Percentiles rank a stretch among this genome's conserved stretches.
phyloP scores from a whole-genome alignment of 2,113 vertebrate genomes.

The Chloropsis cyanopogon region DNA sequence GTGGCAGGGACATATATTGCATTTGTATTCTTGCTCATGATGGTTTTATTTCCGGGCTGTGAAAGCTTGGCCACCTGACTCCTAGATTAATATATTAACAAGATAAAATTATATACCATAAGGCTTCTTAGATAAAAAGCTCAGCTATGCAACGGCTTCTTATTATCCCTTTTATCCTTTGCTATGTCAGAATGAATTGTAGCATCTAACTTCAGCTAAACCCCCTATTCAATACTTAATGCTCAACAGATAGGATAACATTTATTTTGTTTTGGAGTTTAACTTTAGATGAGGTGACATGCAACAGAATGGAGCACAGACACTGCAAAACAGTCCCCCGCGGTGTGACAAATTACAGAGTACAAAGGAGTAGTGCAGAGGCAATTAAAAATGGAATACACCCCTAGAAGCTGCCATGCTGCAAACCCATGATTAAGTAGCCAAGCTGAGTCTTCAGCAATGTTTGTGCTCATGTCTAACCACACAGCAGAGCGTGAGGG shows the following conservation, averaged over 20 bases:
- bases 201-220: neutral
- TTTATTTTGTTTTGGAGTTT: neutral
- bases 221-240: neutral
- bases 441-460: neutral
- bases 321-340: neutral
- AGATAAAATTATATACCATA: neutral
- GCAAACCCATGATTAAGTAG: neutral
- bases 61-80: neutral
- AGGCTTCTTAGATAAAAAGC: neutral
- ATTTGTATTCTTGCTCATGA: neutral
- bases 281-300: neutral
- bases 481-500: neutral
- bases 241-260: neutral
- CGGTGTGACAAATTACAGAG: neutral
- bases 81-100: neutral
- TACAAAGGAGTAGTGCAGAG: neutral
- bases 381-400: neutral
- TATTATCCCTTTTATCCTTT: neutral
- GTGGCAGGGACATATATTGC: neutral
- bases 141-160: neutral
- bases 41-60: neutral
- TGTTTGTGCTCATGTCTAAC: neutral
- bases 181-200: neutral
- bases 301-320: neutral
- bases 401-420: neutral